Evolutionary conservation across 1,140 invertebrate genomes (phyloP).

Genomic region (Halesus radiatus): DNA sequence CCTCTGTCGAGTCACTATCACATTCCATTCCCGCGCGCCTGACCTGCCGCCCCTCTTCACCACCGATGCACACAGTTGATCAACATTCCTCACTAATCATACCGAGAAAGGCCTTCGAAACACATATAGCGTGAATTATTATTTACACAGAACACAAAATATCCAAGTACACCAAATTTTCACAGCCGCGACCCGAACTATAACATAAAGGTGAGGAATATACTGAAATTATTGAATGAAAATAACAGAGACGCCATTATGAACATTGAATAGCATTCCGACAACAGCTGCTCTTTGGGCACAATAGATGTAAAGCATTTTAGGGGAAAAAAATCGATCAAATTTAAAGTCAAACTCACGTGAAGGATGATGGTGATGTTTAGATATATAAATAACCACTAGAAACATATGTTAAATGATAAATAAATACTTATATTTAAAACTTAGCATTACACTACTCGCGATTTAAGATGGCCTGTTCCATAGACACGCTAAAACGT

Average conservation of each 20-base stretch:
- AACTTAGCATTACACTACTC: background rate
- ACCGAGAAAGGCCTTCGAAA: too few species aligned
- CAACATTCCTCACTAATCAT: too few species aligned
- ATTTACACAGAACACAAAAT: too few species aligned
- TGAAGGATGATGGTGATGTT: background rate
- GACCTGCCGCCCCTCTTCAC: background rate
- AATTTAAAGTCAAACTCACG: background rate
- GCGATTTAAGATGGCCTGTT: too few species aligned
- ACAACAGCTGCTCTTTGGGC: conserved; percentile 1
- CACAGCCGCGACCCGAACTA: too few species aligned
- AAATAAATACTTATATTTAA: background rate
- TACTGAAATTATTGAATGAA: background rate
- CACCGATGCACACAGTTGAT: background rate
- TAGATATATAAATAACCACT: background rate
- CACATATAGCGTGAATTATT: too few species aligned
- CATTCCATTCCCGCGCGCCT: conserved; percentile 2
- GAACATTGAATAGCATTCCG: background rate
- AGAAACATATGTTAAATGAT: background rate
- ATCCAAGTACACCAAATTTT: too few species aligned
- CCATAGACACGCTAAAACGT: too few species aligned
- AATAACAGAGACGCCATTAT: conserved; percentile 11
- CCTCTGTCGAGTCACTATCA: conserved; percentile 6
- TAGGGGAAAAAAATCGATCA: background rate
- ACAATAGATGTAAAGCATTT: background rate
- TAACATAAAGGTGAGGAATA: background rate